These are phyloP conservation scores for Trisateles emortualis DNA, from an alignment of 2,888 invertebrate genomes.

Conservation along the genomic window DNA sequence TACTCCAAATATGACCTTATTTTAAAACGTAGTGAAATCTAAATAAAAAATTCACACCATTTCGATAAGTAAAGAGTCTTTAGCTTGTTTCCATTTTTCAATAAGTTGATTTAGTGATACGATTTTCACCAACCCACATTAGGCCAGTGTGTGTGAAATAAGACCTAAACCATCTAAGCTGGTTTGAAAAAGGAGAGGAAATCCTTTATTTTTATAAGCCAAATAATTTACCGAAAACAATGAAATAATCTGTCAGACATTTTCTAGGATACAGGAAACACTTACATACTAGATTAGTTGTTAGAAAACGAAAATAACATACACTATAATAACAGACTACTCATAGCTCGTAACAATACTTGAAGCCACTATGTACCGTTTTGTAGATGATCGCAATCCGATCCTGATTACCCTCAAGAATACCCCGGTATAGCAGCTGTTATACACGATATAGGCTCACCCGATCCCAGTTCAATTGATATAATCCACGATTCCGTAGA, in stretches of 20 bases:
- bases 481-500: constrained; percentile 59
- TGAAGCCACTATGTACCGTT: constrained; percentile 18
- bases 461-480: constrained; percentile 56
- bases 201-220: no score
- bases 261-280: constrained; percentile 23
- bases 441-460: constrained; percentile 35
- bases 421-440: constrained; percentile 23
- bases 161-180: no score
- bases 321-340: constrained; percentile 25
- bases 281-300: constrained; percentile 14
- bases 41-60: no score
- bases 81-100: no score
- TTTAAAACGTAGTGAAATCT: constrained; percentile 4
- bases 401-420: constrained; percentile 35
- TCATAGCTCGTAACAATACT: constrained; percentile 15
- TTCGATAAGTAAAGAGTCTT: no score
- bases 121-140: no score
- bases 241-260: constrained; percentile 4
- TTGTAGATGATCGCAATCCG: constrained; percentile 27
- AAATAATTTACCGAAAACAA: no score
- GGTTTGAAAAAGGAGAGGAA: no score
- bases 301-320: constrained; percentile 32
- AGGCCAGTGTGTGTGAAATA: no score
- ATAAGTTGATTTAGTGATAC: no score
- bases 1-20: constrained; percentile 8